Conservation (phyloP, 2,113 vertebrate species). For the Montifringilla adamsi region DNA sequence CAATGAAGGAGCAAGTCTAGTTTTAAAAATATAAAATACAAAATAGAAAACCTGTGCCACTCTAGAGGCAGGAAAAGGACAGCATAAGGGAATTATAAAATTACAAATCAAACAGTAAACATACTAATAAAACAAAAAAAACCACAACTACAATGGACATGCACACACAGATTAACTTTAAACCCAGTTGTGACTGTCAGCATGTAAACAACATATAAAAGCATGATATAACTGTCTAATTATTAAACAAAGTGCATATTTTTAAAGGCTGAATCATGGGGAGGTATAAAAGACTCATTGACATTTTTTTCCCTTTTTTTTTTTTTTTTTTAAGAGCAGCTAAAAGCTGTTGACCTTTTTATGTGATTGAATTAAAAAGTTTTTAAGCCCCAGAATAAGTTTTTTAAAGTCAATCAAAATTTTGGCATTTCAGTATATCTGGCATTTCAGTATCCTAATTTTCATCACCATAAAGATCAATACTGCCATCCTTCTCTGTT, state of each 20-base stretch:
- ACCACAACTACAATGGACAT: too few species aligned
- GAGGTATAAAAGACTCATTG: not conserved
- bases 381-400: not conserved
- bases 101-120: too few species aligned
- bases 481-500: not conserved
- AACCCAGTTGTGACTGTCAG: not conserved
- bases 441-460: constrained; percentile 16
- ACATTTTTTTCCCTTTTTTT: not conserved
- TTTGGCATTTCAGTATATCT: constrained; percentile 17
- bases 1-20: too few species aligned
- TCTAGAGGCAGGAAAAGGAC: too few species aligned
- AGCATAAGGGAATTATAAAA: too few species aligned
- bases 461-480: constrained; percentile 20
- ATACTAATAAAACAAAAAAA: too few species aligned
- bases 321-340: not conserved
- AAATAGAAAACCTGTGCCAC: too few species aligned
- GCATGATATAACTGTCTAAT: not conserved
- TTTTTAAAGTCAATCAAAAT: constrained; percentile 30
- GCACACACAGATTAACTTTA: not conserved
- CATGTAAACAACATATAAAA: not conserved
- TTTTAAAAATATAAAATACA: too few species aligned
- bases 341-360: constrained; percentile 35
- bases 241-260: not conserved
- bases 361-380: not conserved
- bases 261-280: not conserved